Conservation (phyloP, 2,113 vertebrate genomes). For the Anser cygnoides region DNA sequence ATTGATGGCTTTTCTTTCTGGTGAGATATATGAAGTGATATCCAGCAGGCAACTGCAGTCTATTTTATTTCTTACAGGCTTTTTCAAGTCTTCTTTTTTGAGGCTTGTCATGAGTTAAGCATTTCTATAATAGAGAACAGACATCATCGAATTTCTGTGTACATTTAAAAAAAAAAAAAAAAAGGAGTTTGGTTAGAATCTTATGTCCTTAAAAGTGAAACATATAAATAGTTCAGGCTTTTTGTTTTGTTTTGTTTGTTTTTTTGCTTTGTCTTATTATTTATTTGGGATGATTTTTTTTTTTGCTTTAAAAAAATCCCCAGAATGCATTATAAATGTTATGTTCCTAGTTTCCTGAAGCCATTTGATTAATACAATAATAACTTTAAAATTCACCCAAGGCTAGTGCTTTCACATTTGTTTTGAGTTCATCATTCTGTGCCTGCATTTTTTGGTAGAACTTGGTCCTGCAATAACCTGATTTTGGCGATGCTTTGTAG, state of each 20-base stretch:
- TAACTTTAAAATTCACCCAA: conserved; percentile 41
- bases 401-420: conserved; percentile 52
- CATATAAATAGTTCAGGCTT: conserved; percentile 36
- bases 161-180: conserved; percentile 67
- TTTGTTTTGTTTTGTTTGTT: conserved; percentile 32
- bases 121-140: conserved; percentile 98
- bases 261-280: conserved; percentile 31
- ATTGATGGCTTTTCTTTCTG: conserved; percentile 85
- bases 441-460: conserved; percentile 58
- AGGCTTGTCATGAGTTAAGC: conserved; percentile 92
- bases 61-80: conserved; percentile 72
- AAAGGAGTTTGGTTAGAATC: conserved; percentile 54
- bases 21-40: conserved; percentile 85
- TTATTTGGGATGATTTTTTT: background rate
- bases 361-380: conserved; percentile 51
- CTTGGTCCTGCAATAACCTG: conserved; percentile 47
- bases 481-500: conserved; percentile 58
- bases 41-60: conserved; percentile 83
- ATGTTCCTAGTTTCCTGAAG: conserved; percentile 52
- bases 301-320: background rate
- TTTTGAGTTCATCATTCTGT: conserved; percentile 9
- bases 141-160: conserved; percentile 99
- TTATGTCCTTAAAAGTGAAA: conserved; percentile 55
- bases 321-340: conserved; percentile 16
- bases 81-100: conserved; percentile 74